Base-by-base conservation (phyloP, 2,888 invertebrate species). In the Troides aeacus region DNA sequence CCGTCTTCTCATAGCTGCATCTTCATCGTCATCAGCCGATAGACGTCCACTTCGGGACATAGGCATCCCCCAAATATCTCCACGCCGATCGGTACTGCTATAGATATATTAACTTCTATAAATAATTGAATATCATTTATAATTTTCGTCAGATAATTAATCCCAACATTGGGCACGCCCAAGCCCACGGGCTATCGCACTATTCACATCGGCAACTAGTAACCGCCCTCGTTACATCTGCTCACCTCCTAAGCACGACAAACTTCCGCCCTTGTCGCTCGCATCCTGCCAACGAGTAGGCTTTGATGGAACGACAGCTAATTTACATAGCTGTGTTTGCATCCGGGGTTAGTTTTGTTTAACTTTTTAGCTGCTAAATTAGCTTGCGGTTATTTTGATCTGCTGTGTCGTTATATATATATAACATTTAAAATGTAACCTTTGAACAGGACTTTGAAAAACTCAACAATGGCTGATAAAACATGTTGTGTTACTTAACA, bases 221-320 rank as follows among this genome's bases (percentile, higher is more conserved):
- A 0, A 7, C 15, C 15, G 15, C 56, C 2, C 18, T n/a, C 21
- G n/a, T 58, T 64, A 56, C 56, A 60, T 64, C 53, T 68, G 39
- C 64, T 69, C 61, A 69, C 42, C 64, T 64, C 50, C 46, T 69
- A 69, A 69, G 60, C 64, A 21, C 42, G 53, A 39, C 62, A 12
- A 21, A 62, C 36, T 66, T 50, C 12, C 17, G 30, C 23, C 53
- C 21, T 36, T 61, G 66, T 66, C 8, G 12, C 24, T 24, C 58
- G 15, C 21, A 15, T 1, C 21, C 58, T 42, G 62, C 23, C 61
- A 57, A 67, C 53, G 61, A 53, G 56, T 53, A 17, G 21, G 53
- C 60, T 61, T 56, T 61, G 61, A 66, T n/a, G 30, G 23, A 66
- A 66, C 66, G 66, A 61, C 53, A 36, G 53, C 50, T 36, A 53